Base-by-base conservation (phyloP, 2,797 vertebrate genomes). In the Macroramphosus scolopax region DNA sequence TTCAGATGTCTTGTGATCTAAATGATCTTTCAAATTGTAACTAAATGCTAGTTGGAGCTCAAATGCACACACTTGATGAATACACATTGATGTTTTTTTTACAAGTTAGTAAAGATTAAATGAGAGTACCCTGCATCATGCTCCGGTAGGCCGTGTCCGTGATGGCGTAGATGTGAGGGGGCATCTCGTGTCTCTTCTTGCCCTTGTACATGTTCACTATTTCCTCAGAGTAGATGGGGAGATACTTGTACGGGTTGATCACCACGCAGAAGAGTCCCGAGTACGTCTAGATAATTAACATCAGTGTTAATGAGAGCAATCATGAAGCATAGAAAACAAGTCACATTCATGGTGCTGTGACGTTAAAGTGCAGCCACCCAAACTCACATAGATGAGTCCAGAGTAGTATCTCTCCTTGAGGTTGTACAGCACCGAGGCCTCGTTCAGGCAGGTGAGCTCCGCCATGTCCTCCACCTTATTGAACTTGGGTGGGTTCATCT, bases 391-490 rank as follows among this genome's bases (percentile, higher is more conserved):
- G 80, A 99, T 99, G 57, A 99, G 92, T 28, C 96, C 96, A 0
- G 96, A 99, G 88, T 98, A 99, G 88, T 99, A 99, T 54, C 97
- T 83, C 79, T 99, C 96, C 82, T 98, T 99, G 69, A 99, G 87
- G 87, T 99, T 99, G 89, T 98, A 95, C 69, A 98, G 90, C 62
- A 98, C 96, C 0, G 96, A 98, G 6, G 96, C 96, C 67, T 98
- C 96, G 2, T 98, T 98, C 78, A 98, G 88, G 77, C 96, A 98
- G 0, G 96, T 98, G 73, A 98, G 91, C 88, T 98, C 95, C 0
- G 96, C 95, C 96, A 98, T 98, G 80, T 98, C 96, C 89, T 98
- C 96, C 81, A 97, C 96, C 87, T 98, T 98, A 57, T 86, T 95
- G 88, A 96, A 98, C 76, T 98, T 98, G 45, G 96, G 96, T 0